A percentile compares a stretch with the other conserved stretches of the same genome.
These are phyloP conservation scores for Channallabes apus DNA, from an alignment of 2,797 vertebrate species.

Conservation along the genomic window DNA sequence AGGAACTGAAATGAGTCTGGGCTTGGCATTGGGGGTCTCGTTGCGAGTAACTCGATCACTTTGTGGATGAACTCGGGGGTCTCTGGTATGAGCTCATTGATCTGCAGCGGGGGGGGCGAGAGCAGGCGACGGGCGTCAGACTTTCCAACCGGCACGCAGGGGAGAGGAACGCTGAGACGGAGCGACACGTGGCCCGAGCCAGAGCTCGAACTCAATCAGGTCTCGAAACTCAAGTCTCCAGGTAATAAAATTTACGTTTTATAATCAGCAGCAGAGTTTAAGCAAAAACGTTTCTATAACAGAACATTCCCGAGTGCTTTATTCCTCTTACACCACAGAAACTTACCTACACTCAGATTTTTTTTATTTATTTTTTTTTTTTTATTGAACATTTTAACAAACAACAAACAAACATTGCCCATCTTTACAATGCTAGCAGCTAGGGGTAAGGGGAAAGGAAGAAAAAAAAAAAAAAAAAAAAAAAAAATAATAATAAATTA, in stretches of 20 bases:
- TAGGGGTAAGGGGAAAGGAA: no score
- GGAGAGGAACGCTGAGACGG: constrained; percentile 26
- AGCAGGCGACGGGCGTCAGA: constrained; percentile 65
- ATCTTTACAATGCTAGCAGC: no score
- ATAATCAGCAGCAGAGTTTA: not conserved
- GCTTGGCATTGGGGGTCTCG: constrained; percentile 63
- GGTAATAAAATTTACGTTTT: not conserved
- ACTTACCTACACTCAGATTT: not conserved
- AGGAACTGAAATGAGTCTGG: constrained; percentile 47
- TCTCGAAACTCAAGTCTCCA: not conserved
- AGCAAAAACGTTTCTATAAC: not conserved
- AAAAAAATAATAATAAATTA: no score
- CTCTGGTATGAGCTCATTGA: constrained; percentile 72
- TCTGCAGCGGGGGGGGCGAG: constrained; percentile 63
- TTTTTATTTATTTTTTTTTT: no score
- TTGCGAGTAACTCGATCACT: constrained; percentile 73
- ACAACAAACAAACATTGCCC: no score
- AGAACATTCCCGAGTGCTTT: not conserved
- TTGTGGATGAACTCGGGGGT: constrained; percentile 72
- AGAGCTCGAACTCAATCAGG: not conserved
- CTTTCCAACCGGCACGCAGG: constrained; percentile 56
- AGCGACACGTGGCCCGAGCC: not conserved
- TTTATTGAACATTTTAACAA: no score
- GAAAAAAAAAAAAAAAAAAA: no score
- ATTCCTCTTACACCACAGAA: not conserved